A percentile compares a stretch with the other conserved stretches of the same genome.
These are phyloP conservation scores for Addax nasomaculatus DNA, from an alignment of 2,113 vertebrate genomes.

Conservation along the genomic window DNA sequence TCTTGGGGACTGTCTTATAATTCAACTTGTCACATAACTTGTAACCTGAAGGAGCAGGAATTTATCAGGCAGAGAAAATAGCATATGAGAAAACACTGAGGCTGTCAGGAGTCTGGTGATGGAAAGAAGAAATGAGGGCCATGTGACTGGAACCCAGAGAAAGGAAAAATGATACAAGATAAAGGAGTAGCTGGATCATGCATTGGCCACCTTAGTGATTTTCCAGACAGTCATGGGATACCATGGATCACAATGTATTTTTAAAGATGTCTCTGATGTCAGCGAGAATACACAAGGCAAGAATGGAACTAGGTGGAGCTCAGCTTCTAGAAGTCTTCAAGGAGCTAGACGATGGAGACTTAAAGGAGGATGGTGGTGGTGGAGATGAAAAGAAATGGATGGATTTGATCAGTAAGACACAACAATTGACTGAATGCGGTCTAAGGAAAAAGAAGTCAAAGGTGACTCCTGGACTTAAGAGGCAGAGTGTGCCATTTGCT, in stretches of 20 bases:
- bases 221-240: background rate
- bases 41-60: background rate
- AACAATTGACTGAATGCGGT: background rate
- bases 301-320: background rate
- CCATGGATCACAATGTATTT: background rate
- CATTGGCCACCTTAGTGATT: background rate
- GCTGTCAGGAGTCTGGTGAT: background rate
- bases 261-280: background rate
- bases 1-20: background rate
- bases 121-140: background rate
- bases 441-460: background rate
- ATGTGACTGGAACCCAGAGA: background rate
- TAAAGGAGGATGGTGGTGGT: background rate
- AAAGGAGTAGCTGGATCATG: background rate
- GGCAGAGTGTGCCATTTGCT: background rate
- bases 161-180: background rate
- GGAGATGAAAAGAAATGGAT: background rate
- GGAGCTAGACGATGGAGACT: background rate
- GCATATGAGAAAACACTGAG: background rate
- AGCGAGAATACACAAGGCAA: background rate
- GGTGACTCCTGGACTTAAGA: background rate
- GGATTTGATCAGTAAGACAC: background rate
- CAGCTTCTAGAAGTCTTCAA: background rate
- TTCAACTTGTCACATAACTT: background rate
- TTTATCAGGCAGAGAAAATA: background rate